A percentile compares a stretch with the other conserved stretches of the same genome.
Evolutionary conservation across 2,888 invertebrate genomes (phyloP).

Genomic region (Cyaniris semiargus): DNA sequence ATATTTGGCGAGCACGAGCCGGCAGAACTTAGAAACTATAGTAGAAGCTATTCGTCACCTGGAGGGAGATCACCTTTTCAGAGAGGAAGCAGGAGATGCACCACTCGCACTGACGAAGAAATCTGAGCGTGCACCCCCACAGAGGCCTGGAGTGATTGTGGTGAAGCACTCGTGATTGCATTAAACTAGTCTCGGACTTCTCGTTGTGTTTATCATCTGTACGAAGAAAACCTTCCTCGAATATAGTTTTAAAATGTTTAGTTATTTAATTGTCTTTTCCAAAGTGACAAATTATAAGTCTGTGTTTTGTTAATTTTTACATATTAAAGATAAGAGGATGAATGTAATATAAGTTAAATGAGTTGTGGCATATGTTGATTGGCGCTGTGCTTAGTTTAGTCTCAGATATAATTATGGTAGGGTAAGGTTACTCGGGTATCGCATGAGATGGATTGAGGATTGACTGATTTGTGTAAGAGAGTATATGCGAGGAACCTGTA

Average conservation of each 20-base stretch:
- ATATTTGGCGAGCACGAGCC: conserved; percentile 84
- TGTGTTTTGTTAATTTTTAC: conserved; percentile 71
- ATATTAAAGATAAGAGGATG: conserved; percentile 60
- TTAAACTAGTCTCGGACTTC: conserved; percentile 53
- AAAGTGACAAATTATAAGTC: conserved; percentile 79
- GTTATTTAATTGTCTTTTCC: conserved; percentile 74
- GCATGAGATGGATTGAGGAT: conserved; percentile 57
- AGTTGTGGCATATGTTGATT: conserved; percentile 60
- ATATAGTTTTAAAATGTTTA: conserved; percentile 73
- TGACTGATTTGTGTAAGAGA: conserved; percentile 70
- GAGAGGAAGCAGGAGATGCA: conserved; percentile 84
- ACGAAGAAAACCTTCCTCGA: conserved; percentile 72
- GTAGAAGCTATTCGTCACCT: conserved; percentile 99
- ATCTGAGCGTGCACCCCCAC: conserved; percentile 76
- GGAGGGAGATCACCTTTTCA: conserved; percentile 96
- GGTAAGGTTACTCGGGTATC: conserved; percentile 58
- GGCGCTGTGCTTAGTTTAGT: conserved; percentile 75
- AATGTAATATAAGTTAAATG: conserved; percentile 56
- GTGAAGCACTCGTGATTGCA: conserved; percentile 90
- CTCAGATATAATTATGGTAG: conserved; percentile 69
- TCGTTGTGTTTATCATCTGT: conserved; percentile 53
- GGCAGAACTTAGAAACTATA: conserved; percentile 98
- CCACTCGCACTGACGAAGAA: conserved; percentile 82
- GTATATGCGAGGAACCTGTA: conserved; percentile 49
- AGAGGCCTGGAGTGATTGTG: conserved; percentile 94